Base-by-base conservation (phyloP, 2,888 invertebrate genomes). In the Andrena marginata region DNA sequence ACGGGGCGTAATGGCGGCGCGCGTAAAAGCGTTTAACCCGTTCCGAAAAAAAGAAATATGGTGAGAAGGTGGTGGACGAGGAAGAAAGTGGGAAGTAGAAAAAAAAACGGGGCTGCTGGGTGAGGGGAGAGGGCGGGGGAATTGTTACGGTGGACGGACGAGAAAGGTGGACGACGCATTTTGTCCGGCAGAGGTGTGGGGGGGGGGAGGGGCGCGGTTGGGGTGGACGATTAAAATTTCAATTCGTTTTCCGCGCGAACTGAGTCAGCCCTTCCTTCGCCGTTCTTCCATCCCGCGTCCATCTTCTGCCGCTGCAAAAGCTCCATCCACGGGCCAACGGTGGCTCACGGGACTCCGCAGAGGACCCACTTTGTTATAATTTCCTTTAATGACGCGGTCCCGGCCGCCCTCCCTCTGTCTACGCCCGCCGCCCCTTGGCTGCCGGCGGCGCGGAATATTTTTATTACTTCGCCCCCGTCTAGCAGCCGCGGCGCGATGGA, bases 171-270 rank as follows among this genome's bases (percentile, higher is more conserved):
- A 67, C 77, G 86, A 67, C 77, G 86, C 80, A 80, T 87, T 87
- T 79, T 82, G 84, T 81, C 80, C 83, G 82, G 56, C 82, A 78
- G 16, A 20, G 85, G 82, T 4, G 10, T 26, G 10, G 26, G 54
- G 23, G 16, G 16, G 85, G 82, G 1, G 10, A 26, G 10, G 26
- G 54, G 23, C 20, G 54, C 20, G 54, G 54, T 2, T 54, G 54
- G 85, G 83, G 84, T 85, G 84, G 88, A 79, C 89, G 89, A 92
- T 92, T 92, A 90, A 92, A 92, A 91, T 92, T 92, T 91, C 89
- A 91, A 91, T 91, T 90, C 90, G 89, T 89, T 92, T 91, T 90
- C 87, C 89, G 86, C 88, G 87, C 89, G 88, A 87, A 90, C 89
- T 91, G 90, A 88, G 88, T 90, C 90, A 89, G 90, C 89, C 88